phyloP scores from a whole-genome alignment of 2,888 invertebrate species.

The Coronaproctus castanopsis region DNA sequence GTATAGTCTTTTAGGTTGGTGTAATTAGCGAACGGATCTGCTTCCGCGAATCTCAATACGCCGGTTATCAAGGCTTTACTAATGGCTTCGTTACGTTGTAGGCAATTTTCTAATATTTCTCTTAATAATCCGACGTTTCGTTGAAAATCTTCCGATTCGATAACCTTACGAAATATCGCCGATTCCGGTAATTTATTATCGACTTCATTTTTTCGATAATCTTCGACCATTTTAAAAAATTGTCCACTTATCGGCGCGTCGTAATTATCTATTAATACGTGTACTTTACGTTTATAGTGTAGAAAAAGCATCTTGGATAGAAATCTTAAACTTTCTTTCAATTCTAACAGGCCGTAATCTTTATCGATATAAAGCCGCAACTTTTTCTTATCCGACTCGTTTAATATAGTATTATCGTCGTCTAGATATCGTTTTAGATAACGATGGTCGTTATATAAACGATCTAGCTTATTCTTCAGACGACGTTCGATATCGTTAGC shows the following conservation, averaged over 20 bases:
- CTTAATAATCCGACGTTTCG: neutral
- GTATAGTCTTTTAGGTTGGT: neutral
- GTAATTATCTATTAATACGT: neutral
- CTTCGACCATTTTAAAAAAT: neutral
- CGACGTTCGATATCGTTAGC: neutral
- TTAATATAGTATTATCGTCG: neutral
- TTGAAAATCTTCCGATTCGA: neutral
- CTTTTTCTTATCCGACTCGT: neutral
- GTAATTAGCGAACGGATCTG: neutral
- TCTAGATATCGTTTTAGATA: neutral
- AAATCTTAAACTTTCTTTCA: neutral
- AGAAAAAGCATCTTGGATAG: neutral
- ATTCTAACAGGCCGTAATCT: neutral
- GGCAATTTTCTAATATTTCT: neutral
- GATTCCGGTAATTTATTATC: neutral
- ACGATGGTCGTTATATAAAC: neutral
- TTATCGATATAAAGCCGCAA: neutral
- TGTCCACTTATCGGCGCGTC: neutral
- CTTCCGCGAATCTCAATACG: neutral
- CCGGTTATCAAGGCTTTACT: neutral
- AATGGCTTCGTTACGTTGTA: neutral
- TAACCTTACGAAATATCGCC: neutral
- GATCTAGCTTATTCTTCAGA: neutral
- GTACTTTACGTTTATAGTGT: neutral
- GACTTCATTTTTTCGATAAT: neutral